Base-by-base conservation (phyloP, 2,888 invertebrate genomes). In the Parapristionchus giblindavisi region DNA sequence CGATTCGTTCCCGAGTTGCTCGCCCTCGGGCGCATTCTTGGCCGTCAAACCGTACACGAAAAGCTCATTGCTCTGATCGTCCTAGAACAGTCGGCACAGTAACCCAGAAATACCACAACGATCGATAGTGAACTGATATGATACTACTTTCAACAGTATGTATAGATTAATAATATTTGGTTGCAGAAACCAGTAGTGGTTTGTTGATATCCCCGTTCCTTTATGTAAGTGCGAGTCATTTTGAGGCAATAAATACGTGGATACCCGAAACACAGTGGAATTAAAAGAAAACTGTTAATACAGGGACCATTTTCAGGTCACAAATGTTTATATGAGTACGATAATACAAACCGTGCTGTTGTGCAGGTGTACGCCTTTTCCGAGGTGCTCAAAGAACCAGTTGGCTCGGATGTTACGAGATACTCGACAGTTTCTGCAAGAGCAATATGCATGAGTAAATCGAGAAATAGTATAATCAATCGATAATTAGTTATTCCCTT, bases 391-490 rank as follows among this genome's bases (percentile, higher is more conserved):
- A 76, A 93, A 90, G 85, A 92, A 92, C 93, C 93, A 93, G 84
- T 92, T 92, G 29, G 93, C 92, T 83, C 93, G 90, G 27, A 92
- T 91, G 87, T 93, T 92, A 80, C 93, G 90, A 5, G 93, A 93
- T 76, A 93, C 92, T 34, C 93, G 91, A 86, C 92, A 92, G 82
- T 78, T 78, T 75, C 79, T 78, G 75, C 60, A 74, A 51, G 92
- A 38, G 14, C 17, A 40, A 21, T 51, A 91, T 85, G 92, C 92
- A 84, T 92, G 92, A 92, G 93, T 91, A 77, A 93, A 88, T 68
- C 93, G n/a, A n/a, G 89, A 87, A 91, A 93, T 36, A 93, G 91
- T 76, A n/a, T n/a, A n/a, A n/a, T n/a, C n/a, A n/a, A n/a, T n/a
- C n/a, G n/a, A n/a, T n/a, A n/a, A n/a, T n/a, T n/a, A n/a, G n/a